Evolutionary conservation across 2,797 vertebrate genomes (phyloP).

Genomic region (Leuciscus waleckii): DNA sequence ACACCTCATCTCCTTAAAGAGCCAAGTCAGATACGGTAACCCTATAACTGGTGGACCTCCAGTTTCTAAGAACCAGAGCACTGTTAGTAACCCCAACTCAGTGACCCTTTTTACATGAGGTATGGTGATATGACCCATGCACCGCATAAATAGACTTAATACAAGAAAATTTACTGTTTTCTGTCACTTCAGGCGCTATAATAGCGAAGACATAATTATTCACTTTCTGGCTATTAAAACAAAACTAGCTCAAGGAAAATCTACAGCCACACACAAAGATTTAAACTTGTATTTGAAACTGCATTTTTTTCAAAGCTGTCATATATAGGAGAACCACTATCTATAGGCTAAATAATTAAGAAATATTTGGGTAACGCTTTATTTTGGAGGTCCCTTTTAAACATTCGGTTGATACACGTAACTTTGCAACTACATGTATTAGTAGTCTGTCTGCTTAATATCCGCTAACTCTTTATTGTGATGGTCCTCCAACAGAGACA

Average conservation of each 20-base stretch:
- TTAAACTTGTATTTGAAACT: neutral
- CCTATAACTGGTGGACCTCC: neutral
- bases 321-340: neutral
- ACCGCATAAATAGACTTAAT: neutral
- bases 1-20: constrained; percentile 36
- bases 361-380: neutral
- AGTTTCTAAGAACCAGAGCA: constrained; percentile 53
- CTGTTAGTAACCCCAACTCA: constrained; percentile 7
- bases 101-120: neutral
- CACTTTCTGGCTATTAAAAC: neutral
- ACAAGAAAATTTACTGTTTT: neutral
- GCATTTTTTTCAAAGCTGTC: neutral
- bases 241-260: neutral
- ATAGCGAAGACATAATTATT: neutral
- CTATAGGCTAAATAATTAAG: neutral
- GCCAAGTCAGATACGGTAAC: constrained; percentile 41
- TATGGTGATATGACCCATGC: neutral
- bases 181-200: neutral
- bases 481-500: neutral
- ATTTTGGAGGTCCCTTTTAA: neutral
- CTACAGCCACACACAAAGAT: neutral
- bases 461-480: neutral
- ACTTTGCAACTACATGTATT: neutral
- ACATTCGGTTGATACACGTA: no score
- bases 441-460: neutral